Percentiles rank a stretch among this genome's conserved stretches.
Conservation (phyloP, 2,797 vertebrate genomes). For the Xenopus petersii region DNA sequence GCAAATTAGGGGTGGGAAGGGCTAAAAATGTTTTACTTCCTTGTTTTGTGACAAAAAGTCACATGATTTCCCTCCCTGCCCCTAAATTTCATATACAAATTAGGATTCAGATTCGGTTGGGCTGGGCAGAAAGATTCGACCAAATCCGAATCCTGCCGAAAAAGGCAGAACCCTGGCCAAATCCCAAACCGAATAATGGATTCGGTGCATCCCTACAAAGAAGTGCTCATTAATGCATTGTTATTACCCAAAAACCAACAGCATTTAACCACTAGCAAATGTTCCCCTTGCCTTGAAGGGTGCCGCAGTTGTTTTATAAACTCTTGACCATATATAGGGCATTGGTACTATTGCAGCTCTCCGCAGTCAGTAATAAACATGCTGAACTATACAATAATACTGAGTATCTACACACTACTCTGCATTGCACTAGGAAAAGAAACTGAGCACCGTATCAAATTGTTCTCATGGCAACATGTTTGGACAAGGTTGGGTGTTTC, state of each 20-base stretch:
- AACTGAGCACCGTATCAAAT: not conserved
- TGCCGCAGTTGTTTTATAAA: constrained; percentile 1
- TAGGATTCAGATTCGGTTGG: too few species aligned
- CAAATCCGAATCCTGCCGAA: too few species aligned
- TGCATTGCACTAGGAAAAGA: not conserved
- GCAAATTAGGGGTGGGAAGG: too few species aligned
- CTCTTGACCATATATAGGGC: not conserved
- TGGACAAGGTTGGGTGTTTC: too few species aligned
- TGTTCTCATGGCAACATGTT: constrained; percentile 11
- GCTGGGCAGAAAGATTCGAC: too few species aligned
- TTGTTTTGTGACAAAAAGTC: too few species aligned
- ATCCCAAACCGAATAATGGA: too few species aligned
- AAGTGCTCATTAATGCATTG: constrained; percentile 8
- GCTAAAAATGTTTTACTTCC: too few species aligned
- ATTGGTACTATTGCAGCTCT: constrained; percentile 1
- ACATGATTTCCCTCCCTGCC: too few species aligned
- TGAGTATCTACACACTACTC: constrained; percentile 2
- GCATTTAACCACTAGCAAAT: not conserved
- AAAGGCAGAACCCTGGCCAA: too few species aligned
- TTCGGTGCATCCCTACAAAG: not conserved
- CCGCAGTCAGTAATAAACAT: not conserved
- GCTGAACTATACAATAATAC: constrained; percentile 3
- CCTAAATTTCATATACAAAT: too few species aligned
- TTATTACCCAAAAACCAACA: not conserved
- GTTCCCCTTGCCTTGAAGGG: not conserved